Evolutionary conservation across 2,797 vertebrate genomes (phyloP).

Genomic region (Nannoperca obscura): DNA sequence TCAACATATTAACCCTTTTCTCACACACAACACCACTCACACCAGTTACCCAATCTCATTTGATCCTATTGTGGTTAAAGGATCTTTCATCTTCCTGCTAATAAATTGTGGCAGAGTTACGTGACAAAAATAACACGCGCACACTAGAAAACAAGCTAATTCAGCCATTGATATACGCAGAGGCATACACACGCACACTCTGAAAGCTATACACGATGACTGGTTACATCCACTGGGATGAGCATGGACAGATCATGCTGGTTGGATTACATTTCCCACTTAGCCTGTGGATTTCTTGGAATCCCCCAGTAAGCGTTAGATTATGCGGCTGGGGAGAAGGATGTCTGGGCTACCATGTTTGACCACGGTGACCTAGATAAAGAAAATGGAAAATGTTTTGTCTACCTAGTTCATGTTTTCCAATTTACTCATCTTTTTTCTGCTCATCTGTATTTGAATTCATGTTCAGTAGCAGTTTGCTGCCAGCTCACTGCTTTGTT

Average conservation of each 20-base stretch:
- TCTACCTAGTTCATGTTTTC: constrained; percentile 6
- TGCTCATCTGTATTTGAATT: constrained; percentile 34
- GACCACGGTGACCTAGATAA: neutral
- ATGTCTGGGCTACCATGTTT: neutral
- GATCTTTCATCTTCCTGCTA: constrained; percentile 15
- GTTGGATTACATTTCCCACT: constrained; percentile 7
- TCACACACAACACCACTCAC: neutral
- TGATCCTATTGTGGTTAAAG: constrained; percentile 14
- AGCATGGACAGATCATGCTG: neutral
- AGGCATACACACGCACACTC: neutral
- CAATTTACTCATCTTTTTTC: neutral
- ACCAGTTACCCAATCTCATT: neutral
- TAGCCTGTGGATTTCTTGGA: neutral
- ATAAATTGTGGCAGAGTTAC: constrained; percentile 21
- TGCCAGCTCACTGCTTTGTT: neutral
- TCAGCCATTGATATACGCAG: constrained; percentile 3
- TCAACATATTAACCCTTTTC: constrained; percentile 25
- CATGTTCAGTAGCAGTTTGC: constrained; percentile 18
- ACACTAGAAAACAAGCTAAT: neutral
- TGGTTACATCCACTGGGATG: constrained; percentile 5
- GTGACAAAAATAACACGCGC: constrained; percentile 24
- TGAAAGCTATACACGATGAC: constrained; percentile 17
- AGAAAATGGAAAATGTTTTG: neutral
- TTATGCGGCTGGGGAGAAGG: neutral
- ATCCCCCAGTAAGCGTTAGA: neutral